A percentile compares a stretch with the other conserved stretches of the same genome.
Evolutionary conservation across 2,797 vertebrate species (phyloP).

Genomic region (Coregonus suidteri): DNA sequence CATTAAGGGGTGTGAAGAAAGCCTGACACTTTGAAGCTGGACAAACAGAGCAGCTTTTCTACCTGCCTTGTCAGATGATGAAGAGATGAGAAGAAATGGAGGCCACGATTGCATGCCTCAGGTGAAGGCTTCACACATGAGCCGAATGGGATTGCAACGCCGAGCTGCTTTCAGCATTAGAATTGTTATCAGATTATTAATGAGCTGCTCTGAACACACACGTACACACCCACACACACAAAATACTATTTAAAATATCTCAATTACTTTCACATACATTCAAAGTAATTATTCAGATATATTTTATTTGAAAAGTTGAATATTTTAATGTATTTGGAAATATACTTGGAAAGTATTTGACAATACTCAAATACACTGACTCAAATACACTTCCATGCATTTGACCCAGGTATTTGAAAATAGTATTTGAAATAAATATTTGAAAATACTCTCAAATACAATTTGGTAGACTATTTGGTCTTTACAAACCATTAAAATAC

Average conservation of each 20-base stretch:
- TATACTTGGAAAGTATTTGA: background rate
- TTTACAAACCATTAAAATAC: too few species aligned
- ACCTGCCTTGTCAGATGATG: background rate
- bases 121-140: background rate
- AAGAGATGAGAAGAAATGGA: background rate
- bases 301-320: background rate
- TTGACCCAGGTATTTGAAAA: too few species aligned
- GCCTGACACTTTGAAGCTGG: background rate
- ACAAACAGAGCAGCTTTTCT: background rate
- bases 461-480: too few species aligned
- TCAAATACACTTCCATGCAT: too few species aligned
- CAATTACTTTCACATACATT: background rate
- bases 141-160: background rate
- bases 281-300: background rate
- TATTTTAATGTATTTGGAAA: too few species aligned
- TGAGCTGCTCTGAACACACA: background rate
- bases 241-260: background rate
- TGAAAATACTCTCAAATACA: too few species aligned
- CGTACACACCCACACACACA: background rate
- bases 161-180: conserved; percentile 3
- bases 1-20: conserved; percentile 4
- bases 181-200: conserved; percentile 1
- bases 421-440: too few species aligned
- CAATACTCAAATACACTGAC: too few species aligned
- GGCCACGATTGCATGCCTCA: background rate